Conservation (phyloP, 2,888 invertebrate species). For the Caenorhabditis uteleia region DNA sequence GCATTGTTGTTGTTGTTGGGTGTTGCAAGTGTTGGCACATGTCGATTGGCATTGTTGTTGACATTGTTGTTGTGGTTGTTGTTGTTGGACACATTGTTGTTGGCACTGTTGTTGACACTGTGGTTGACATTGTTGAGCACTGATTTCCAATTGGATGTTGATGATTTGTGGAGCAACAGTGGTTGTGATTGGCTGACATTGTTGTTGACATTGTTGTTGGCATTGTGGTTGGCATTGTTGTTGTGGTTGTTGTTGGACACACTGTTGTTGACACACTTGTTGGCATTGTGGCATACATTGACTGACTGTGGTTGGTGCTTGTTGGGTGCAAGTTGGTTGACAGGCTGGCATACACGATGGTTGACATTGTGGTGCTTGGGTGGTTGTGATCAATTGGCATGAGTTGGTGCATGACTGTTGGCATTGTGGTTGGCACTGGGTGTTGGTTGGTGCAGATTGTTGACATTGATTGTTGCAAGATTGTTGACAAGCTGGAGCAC, state of each 20-base stretch:
- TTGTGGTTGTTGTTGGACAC: conserved; percentile 18
- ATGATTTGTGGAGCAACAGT: conserved; percentile 28
- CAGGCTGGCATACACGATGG: conserved; percentile 28
- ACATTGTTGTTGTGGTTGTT: conserved; percentile 21
- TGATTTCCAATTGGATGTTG: conserved; percentile 23
- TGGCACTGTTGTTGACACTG: conserved; percentile 42
- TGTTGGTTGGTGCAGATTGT: conserved; percentile 16
- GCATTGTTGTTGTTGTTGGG: conserved; percentile 13
- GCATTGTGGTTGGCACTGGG: conserved; percentile 40
- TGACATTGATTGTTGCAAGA: conserved; percentile 46
- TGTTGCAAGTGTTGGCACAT: conserved; percentile 19
- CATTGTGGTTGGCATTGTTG: conserved; percentile 46
- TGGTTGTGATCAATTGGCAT: conserved; percentile 24
- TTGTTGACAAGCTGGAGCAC: conserved; percentile 47
- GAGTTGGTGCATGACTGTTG: conserved; percentile 34
- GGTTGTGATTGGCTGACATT: conserved; percentile 24
- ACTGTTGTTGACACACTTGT: conserved; percentile 41
- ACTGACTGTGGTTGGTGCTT: too few species aligned
- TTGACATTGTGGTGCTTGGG: conserved; percentile 20
- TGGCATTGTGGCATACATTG: conserved; percentile 21
- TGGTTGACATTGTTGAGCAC: conserved; percentile 37
- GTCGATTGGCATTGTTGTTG: conserved; percentile 20
- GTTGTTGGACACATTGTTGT: conserved; percentile 33
- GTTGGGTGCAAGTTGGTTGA: conserved; percentile 25
- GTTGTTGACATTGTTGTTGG: conserved; percentile 26